phyloP scores from a whole-genome alignment of 2,113 vertebrate genomes.

The Microtus oregoni region DNA sequence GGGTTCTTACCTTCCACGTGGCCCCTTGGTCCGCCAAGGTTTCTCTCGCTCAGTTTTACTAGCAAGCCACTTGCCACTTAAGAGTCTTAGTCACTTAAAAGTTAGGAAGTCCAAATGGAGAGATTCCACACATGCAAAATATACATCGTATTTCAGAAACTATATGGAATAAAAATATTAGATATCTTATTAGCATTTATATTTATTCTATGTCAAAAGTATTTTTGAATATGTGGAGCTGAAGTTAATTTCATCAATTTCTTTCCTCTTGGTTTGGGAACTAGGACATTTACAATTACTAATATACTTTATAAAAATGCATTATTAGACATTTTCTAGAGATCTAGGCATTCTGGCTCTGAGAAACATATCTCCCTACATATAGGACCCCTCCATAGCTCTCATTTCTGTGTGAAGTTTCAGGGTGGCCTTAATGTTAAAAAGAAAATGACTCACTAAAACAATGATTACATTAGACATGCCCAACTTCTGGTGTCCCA shows the following conservation, averaged over 20 bases:
- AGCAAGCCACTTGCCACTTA: not conserved
- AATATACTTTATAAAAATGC: not conserved
- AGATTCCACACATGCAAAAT: not conserved
- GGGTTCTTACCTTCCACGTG: too few relatives aligned
- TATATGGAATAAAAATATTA: not conserved
- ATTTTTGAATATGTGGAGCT: not conserved
- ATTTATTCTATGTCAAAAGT: not conserved
- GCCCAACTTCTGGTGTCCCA: not conserved
- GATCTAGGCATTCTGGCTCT: not conserved
- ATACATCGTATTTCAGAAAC: not conserved
- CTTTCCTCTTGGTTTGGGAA: not conserved
- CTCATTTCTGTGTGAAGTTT: not conserved
- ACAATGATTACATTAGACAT: not conserved
- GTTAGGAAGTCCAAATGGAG: not conserved
- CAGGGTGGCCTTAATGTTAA: not conserved
- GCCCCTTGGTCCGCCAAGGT: too few relatives aligned
- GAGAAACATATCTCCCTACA: not conserved
- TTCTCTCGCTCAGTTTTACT: too few relatives aligned
- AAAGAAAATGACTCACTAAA: not conserved
- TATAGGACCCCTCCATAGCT: not conserved
- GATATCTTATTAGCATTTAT: constrained; percentile 26
- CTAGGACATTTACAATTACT: not conserved
- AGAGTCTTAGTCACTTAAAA: not conserved
- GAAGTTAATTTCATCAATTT: not conserved
- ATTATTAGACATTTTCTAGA: not conserved